phyloP scores from a whole-genome alignment of 2,888 invertebrate genomes.

The Sabatieria punctata region DNA sequence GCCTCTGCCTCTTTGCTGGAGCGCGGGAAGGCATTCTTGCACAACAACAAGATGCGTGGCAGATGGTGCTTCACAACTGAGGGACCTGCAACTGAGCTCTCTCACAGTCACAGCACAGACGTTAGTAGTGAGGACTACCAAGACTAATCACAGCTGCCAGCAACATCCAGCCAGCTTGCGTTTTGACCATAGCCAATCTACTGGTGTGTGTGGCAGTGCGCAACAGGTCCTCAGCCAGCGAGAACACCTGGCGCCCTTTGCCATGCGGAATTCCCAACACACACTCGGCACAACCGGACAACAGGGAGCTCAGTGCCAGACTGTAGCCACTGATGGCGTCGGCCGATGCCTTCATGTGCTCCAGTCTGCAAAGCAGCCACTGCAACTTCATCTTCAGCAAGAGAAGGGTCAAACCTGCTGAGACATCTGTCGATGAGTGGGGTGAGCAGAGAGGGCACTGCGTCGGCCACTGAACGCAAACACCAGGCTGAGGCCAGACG shows the following conservation, averaged over 20 bases:
- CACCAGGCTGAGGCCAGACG: slow-evolving; percentile 78
- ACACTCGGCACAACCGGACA: slow-evolving; percentile 66
- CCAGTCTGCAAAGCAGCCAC: slow-evolving; percentile 59
- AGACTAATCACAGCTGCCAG: slow-evolving; percentile 91
- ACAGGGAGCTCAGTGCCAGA: slow-evolving; percentile 73
- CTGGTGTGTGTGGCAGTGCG: slow-evolving; percentile 92
- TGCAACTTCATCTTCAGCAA: not conserved
- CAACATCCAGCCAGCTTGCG: slow-evolving; percentile 91
- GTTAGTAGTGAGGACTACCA: slow-evolving; percentile 41
- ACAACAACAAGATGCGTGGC: slow-evolving; percentile 77
- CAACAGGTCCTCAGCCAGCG: slow-evolving; percentile 68
- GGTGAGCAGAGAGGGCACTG: slow-evolving; percentile 84
- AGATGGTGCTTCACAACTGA: slow-evolving; percentile 78
- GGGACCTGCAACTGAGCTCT: slow-evolving; percentile 44
- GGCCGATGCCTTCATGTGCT: slow-evolving; percentile 66
- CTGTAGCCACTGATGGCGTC: slow-evolving; percentile 59
- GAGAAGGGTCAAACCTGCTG: slow-evolving; percentile 13
- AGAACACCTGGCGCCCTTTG: slow-evolving; percentile 60
- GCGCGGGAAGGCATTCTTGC: slow-evolving; percentile 93
- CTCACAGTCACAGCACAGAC: not conserved
- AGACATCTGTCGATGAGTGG: slow-evolving; percentile 59
- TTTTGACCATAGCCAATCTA: slow-evolving; percentile 74
- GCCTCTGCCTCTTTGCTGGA: slow-evolving; percentile 90
- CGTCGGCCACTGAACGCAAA: slow-evolving; percentile 70
- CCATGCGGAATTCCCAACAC: slow-evolving; percentile 87